These are phyloP conservation scores for Macrotrachela quadricornifera DNA, from an alignment of 1,140 invertebrate genomes.

Conservation along the genomic window DNA sequence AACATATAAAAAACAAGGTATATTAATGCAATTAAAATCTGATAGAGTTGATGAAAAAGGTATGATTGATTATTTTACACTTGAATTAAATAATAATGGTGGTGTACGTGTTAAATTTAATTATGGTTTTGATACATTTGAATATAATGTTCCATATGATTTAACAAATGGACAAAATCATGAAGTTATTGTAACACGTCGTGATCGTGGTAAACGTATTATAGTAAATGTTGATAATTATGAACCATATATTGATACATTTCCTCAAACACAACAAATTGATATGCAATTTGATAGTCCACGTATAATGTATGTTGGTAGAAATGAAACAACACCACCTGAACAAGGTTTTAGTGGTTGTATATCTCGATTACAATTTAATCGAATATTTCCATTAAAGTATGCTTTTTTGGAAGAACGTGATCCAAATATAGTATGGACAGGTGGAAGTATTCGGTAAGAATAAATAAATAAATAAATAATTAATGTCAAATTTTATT, in stretches of 20 bases:
- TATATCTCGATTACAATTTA: slow-evolving; percentile 77
- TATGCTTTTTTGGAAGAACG: slow-evolving; percentile 77
- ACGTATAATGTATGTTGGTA: slow-evolving; percentile 82
- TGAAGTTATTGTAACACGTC: slow-evolving; percentile 57
- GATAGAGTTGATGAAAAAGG: slow-evolving; percentile 13
- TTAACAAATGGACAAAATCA: slow-evolving; percentile 83
- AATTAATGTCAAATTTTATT: too few relatives aligned
- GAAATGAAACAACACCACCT: slow-evolving; percentile 62
- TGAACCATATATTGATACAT: too few relatives aligned
- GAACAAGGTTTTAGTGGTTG: slow-evolving; percentile 65
- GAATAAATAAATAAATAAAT: too few relatives aligned
- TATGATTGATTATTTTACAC: slow-evolving; percentile 59
- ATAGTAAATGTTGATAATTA: too few relatives aligned
- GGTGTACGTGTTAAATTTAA: slow-evolving; percentile 76
- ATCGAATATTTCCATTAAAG: slow-evolving; percentile 85
- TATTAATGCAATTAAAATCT: slow-evolving; percentile 49
- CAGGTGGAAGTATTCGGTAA: slow-evolving; percentile 27
- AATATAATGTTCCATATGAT: slow-evolving; percentile 51
- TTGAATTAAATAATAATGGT: slow-evolving; percentile 82
- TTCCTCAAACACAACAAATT: slow-evolving; percentile 26
- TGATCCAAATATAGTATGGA: slow-evolving; percentile 52
- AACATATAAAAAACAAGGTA: slow-evolving; percentile 79
- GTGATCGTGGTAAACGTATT: too few relatives aligned
- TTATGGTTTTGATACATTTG: slow-evolving; percentile 83
- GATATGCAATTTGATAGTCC: slow-evolving; percentile 92